Evolutionary conservation across 2,797 vertebrate genomes (phyloP).

Genomic region (Sebastes paucispinis): DNA sequence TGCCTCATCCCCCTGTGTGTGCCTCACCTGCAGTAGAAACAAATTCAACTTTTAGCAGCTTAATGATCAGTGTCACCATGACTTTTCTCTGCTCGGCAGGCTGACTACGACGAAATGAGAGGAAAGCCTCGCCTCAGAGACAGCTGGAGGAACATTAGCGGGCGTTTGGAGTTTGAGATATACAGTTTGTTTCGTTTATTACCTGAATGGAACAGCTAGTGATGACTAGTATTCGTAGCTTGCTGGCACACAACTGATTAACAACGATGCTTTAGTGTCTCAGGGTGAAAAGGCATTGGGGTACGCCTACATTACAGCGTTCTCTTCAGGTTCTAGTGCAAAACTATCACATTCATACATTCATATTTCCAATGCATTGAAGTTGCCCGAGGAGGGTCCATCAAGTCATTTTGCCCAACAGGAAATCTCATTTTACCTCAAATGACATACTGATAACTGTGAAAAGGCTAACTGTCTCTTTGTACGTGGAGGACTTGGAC

Average conservation of each 20-base stretch:
- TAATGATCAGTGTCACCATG: background rate
- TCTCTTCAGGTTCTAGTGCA: background rate
- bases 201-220: background rate
- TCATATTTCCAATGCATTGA: background rate
- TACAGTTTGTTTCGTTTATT: background rate
- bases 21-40: background rate
- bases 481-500: too few species aligned
- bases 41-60: background rate
- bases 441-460: too few species aligned
- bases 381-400: background rate
- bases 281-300: background rate
- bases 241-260: background rate
- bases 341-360: background rate
- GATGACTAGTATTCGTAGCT: background rate
- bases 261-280: background rate
- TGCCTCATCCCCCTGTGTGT: background rate
- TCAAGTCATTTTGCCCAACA: background rate
- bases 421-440: background rate
- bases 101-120: background rate
- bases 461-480: too few species aligned
- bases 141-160: background rate
- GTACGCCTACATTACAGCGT: background rate
- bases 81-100: background rate
- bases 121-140: background rate
- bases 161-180: background rate